Percentiles rank a stretch among this genome's conserved stretches.
Conservation (phyloP, 53 echinoderm and acorn worm species). For the Patiria pectinifera region DNA sequence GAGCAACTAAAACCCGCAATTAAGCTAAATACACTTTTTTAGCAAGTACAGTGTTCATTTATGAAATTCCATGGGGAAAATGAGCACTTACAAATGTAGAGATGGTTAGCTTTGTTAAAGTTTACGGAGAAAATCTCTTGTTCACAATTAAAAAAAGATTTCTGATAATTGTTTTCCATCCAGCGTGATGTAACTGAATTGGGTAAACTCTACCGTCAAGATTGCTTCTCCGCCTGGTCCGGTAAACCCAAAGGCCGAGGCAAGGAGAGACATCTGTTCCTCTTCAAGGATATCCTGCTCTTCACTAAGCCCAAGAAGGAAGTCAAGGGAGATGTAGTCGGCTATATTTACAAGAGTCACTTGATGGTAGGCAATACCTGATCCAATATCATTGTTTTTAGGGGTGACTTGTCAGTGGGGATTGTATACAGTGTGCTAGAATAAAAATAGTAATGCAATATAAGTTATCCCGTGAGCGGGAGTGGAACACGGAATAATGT, state of each 20-base stretch:
- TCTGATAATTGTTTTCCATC: background rate
- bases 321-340: constrained; percentile 42
- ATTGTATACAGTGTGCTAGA: too few species aligned
- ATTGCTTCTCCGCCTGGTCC: constrained; percentile 66
- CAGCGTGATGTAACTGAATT: constrained; percentile 68
- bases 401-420: background rate
- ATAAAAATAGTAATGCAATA: too few species aligned
- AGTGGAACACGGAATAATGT: too few species aligned
- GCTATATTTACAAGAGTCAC: constrained; percentile 75
- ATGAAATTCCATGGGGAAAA: too few species aligned
- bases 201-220: constrained; percentile 70
- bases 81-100: too few species aligned
- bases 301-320: constrained; percentile 74
- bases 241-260: constrained; percentile 71
- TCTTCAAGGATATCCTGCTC: constrained; percentile 72
- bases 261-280: constrained; percentile 68
- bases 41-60: too few species aligned
- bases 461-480: too few species aligned
- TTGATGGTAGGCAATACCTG: constrained; percentile 55
- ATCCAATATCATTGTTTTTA: background rate
- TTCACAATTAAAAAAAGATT: too few species aligned
- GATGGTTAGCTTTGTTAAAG: too few species aligned
- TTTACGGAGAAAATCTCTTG: background rate
- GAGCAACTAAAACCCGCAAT: too few species aligned
- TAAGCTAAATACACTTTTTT: too few species aligned